Evolutionary conservation across 2,888 invertebrate genomes (phyloP).

Genomic region (Leptodirus hochenwartii): DNA sequence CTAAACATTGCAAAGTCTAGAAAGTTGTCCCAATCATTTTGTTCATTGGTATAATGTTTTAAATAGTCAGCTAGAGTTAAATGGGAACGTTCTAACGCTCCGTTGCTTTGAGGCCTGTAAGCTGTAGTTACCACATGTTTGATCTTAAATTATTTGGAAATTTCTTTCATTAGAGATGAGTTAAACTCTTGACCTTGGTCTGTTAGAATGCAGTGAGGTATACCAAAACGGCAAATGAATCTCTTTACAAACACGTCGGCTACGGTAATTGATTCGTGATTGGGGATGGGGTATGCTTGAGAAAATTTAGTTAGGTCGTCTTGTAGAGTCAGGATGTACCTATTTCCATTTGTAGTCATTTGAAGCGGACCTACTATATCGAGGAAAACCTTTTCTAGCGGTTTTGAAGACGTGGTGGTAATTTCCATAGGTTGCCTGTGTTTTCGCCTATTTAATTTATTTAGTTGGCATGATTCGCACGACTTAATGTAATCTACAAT

Average conservation of each 20-base stretch:
- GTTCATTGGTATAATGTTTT: too few relatives aligned
- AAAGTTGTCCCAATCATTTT: slow-evolving; percentile 9
- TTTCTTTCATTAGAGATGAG: too few relatives aligned
- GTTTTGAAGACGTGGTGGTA: slow-evolving; percentile 7
- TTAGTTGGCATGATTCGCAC: slow-evolving; percentile 16
- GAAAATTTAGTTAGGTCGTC: slow-evolving; percentile 21
- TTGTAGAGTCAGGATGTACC: slow-evolving; percentile 20
- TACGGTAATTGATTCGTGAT: slow-evolving; percentile 18
- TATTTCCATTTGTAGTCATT: slow-evolving; percentile 16
- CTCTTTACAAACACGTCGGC: slow-evolving; percentile 12
- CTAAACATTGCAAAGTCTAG: slow-evolving; percentile 8
- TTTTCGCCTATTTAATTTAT: slow-evolving; percentile 8
- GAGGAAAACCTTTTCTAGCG: slow-evolving; percentile 16
- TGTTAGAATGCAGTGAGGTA: slow-evolving; percentile 6
- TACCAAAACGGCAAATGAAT: too few relatives aligned
- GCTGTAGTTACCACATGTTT: slow-evolving; percentile 7
- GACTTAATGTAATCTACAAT: slow-evolving; percentile 15
- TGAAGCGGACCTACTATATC: slow-evolving; percentile 20
- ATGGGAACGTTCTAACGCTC: slow-evolving; percentile 5
- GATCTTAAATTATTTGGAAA: slow-evolving; percentile 7
- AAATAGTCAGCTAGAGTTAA: too few relatives aligned
- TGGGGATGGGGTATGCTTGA: slow-evolving; percentile 17
- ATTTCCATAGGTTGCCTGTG: slow-evolving; percentile 13
- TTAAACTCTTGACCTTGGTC: slow-evolving; percentile 8
- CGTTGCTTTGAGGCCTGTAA: too few relatives aligned